Evolutionary conservation across 1,140 invertebrate species (phyloP).

Genomic region (Andrena cerasifolii): DNA sequence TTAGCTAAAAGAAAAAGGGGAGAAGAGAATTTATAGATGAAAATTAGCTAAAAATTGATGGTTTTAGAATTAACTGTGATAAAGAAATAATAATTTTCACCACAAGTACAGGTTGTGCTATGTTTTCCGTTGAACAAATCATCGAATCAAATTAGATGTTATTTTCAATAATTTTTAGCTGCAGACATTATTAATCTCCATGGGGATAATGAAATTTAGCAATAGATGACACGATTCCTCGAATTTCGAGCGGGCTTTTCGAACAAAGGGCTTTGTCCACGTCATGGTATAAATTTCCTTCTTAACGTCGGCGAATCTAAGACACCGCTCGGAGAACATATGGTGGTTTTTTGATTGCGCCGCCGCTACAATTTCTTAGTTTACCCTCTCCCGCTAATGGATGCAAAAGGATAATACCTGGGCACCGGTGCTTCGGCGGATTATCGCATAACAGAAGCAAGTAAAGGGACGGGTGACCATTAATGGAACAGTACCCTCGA

Average conservation of each 20-base stretch:
- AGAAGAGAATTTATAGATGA: too few species aligned
- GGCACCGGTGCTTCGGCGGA: conserved; percentile 49
- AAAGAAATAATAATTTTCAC: too few species aligned
- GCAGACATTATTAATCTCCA: not conserved
- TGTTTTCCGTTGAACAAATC: too few species aligned
- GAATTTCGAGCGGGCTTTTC: conserved; percentile 1
- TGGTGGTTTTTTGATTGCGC: conserved; percentile 55
- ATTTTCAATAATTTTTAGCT: not conserved
- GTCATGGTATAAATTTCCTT: conserved; percentile 52
- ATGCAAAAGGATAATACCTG: conserved; percentile 53
- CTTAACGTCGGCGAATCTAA: conserved; percentile 9
- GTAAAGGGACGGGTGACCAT: conserved; percentile 59
- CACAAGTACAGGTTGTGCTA: too few species aligned
- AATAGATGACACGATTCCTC: not conserved
- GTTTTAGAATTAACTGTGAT: too few species aligned
- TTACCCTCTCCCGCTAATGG: conserved; percentile 59
- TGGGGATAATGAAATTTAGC: not conserved
- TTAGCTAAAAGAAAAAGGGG: too few species aligned
- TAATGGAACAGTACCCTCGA: conserved; percentile 60
- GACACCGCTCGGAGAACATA: conserved; percentile 26
- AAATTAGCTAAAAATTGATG: too few species aligned
- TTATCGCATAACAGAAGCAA: conserved; percentile 69
- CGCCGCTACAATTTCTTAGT: conserved; percentile 62
- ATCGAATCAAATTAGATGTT: too few species aligned
- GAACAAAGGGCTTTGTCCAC: conserved; percentile 58